Evolutionary conservation across 2,888 invertebrate species (phyloP), one percentile per base, ranked within the genome.

Genomic region (Spodoptera littoralis): DNA sequence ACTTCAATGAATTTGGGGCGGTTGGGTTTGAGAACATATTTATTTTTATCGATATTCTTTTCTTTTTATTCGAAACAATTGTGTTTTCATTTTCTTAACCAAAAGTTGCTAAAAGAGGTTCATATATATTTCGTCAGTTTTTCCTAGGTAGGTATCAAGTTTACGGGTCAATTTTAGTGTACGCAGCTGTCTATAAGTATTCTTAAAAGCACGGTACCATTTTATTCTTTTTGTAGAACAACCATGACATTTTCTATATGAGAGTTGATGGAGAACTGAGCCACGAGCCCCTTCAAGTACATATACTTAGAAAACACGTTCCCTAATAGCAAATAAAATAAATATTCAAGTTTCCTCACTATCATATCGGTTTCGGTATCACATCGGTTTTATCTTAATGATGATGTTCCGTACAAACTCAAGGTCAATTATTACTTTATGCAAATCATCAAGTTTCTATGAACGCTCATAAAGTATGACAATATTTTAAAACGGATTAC

Each of bases 351-450:
- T 65, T 70, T 43, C 12, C 43, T 52, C 24, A 54, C 68, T 60
- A 70, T 67, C 36, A 64, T 59, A 70, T 73, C 57, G 49, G 62
- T 59, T 73, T 70, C 68, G 49, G 62, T 60, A 75, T 70, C 68
- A 66, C 72, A 60, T 51, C 45, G 36, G 42, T 61, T 73, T 75
- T 64, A 75, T 76, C 70, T 46, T 56, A 60, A 76, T 62, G 61
- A 70, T 75, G 73, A 76, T 73, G 70, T 74, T 73, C 71, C 60
- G 62, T 67, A 61, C 55, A 50, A 52, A 70, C 52, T 70, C 81
- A 82, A 82, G 81, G 82, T 74, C 80, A 76, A 76, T 72, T 60
- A 66, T 70, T 77, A 77, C 63, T 77, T 75, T 70, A 83, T 82
- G 81, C 72, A 80, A 83, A 83, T 83, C 65, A 73, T 60, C 43